Conservation (phyloP, 2,113 vertebrate species). For the Notarius lentiginosus region DNA sequence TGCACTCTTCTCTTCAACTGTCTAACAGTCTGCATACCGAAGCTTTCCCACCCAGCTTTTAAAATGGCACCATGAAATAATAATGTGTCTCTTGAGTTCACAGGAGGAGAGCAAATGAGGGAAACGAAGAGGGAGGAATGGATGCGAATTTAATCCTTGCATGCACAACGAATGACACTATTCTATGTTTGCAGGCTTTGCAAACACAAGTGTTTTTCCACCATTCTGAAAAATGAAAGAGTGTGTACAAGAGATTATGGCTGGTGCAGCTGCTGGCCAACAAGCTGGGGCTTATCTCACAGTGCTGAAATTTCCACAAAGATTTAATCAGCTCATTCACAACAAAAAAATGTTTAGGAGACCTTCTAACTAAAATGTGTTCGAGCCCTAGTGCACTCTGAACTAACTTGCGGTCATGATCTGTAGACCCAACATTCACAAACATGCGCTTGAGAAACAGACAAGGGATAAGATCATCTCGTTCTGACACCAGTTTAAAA, state of each 20-base stretch:
- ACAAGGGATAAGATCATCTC: not conserved
- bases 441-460: not conserved
- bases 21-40: conserved; percentile 42
- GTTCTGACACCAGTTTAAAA: not conserved
- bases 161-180: not conserved
- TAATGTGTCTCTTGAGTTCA: conserved; percentile 38
- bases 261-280: conserved; percentile 34
- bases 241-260: conserved; percentile 30
- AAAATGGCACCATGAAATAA: conserved; percentile 55
- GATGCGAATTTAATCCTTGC: not conserved
- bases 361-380: not conserved
- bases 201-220: conserved; percentile 33
- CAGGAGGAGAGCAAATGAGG: not conserved
- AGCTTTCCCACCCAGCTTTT: conserved; percentile 46
- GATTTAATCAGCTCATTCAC: conserved; percentile 38
- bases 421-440: not conserved
- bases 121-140: not conserved
- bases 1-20: conserved; percentile 24
- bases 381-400: not conserved
- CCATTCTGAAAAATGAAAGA: conserved; percentile 30
- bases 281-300: conserved; percentile 37
- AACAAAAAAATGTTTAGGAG: conserved; percentile 5
- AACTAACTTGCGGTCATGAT: not conserved
- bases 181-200: conserved; percentile 21
- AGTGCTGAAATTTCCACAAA: conserved; percentile 38